Evolutionary conservation across 1,140 invertebrate genomes (phyloP), one percentile per base, ranked within the genome.

Genomic region (Brachionus manjavacas): DNA sequence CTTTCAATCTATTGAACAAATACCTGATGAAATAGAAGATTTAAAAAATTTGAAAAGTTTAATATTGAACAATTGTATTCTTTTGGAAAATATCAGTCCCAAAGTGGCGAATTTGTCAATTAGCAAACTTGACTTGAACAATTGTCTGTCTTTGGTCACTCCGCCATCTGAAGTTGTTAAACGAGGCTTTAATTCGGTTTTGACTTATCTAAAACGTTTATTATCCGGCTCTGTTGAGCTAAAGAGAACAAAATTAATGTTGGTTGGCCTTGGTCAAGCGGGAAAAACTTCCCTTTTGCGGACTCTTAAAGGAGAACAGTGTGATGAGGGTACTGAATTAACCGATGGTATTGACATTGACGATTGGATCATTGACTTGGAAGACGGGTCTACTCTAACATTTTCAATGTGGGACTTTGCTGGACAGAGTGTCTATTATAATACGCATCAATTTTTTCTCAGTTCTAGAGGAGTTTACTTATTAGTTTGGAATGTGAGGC

Each of bases 391-490:
- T 6, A 43, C 16, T 41, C 23, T 74, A 43, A 84, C 85, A 4
- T 89, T 86, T 86, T 88, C 87, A 84, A 87, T 87, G n/a, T 89
- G 70, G 70, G 89, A 89, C 85, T 89, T 89, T 87, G 89, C 89
- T 85, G 89, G 89, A 12, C 89, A 89, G 84, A 88, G 87, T 25
- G 88, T 89, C 4, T 89, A 89, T 84, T 89, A 89, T 84, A 89
- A 89, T 85, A 89, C 89, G 31, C 89, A 89, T 85, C 89, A 89
- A 87, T 89, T 89, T 86, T 89, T 89, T 86, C 85, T 89, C 76
- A 88, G 88, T 3, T 87, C 87, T 28, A 86, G 88, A 41, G 89
- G 88, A 6, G 87, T 89, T 14, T 89, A 89, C 78, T 79, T 89
- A 9, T 83, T 89, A n/a, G 85, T 89, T 41, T 89, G 88, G 88